Conservation (phyloP, 2,888 invertebrate genomes). For the Conchocele bisecta region DNA sequence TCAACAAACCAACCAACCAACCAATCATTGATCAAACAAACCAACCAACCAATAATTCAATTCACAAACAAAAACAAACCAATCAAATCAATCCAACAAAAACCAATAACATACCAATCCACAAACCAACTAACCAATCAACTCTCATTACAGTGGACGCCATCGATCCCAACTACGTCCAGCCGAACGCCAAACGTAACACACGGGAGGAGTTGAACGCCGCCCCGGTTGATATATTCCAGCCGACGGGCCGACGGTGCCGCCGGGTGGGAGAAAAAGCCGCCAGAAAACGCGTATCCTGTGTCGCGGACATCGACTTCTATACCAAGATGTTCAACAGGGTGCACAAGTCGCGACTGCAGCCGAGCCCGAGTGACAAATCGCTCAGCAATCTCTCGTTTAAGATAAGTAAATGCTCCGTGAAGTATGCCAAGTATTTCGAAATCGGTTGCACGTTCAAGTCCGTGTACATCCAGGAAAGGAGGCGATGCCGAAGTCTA, state of each 20-base stretch:
- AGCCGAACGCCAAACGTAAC: constrained; percentile 42
- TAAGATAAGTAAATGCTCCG: constrained; percentile 68
- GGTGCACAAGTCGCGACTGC: constrained; percentile 41
- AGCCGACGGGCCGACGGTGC: constrained; percentile 66
- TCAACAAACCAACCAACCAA: no score
- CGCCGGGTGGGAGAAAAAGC: constrained; percentile 74
- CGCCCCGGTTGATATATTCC: constrained; percentile 48
- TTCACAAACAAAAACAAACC: no score
- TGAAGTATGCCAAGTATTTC: constrained; percentile 62
- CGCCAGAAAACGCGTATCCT: constrained; percentile 70
- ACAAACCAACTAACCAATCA: background rate
- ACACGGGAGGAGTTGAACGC: constrained; percentile 28
- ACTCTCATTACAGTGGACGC: constrained; percentile 56
- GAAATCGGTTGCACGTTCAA: constrained; percentile 68
- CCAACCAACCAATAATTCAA: no score
- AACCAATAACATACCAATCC: constrained; percentile 4
- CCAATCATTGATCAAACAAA: no score
- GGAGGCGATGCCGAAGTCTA: constrained; percentile 45
- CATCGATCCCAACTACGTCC: constrained; percentile 55
- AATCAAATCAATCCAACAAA: no score
- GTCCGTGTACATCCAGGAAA: constrained; percentile 48
- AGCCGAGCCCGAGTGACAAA: background rate
- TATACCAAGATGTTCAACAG: constrained; percentile 61
- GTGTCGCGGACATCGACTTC: constrained; percentile 63
- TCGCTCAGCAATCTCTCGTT: constrained; percentile 52